Percentiles rank a stretch among this genome's conserved stretches.
phyloP scores from a whole-genome alignment of 2,888 invertebrate species.

The Alloplasta piceator region DNA sequence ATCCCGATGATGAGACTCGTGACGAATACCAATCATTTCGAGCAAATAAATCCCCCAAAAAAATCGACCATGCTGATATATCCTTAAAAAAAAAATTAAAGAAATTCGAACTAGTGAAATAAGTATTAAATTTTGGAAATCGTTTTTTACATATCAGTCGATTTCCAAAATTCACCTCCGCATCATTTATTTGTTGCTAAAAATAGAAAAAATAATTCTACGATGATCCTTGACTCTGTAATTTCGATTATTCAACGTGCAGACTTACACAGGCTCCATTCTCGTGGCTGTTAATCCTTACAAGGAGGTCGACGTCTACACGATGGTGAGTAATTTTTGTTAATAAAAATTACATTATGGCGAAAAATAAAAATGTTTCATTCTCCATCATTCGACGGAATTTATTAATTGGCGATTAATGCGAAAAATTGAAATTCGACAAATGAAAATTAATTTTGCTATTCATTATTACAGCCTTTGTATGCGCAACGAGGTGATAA shows the following conservation, averaged over 20 bases:
- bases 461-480: too few relatives aligned
- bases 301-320: constrained; percentile 95
- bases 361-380: neutral
- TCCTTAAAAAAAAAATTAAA: too few relatives aligned
- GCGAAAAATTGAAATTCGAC: too few relatives aligned
- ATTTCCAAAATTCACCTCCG: too few relatives aligned
- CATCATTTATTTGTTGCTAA: neutral
- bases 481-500: too few relatives aligned
- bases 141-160: too few relatives aligned
- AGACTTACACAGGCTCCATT: constrained; percentile 97
- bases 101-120: too few relatives aligned
- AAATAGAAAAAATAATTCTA: neutral
- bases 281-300: constrained; percentile 97
- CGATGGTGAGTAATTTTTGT: constrained; percentile 88
- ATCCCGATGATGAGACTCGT: constrained; percentile 26
- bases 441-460: too few relatives aligned
- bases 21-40: constrained; percentile 29
- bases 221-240: constrained; percentile 56
- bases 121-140: too few relatives aligned
- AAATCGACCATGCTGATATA: neutral
- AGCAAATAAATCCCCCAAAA: constrained; percentile 1
- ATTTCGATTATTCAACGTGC: constrained; percentile 70
- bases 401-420: too few relatives aligned
- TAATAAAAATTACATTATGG: neutral
- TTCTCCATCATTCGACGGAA: too few relatives aligned